Percentiles rank a stretch among this genome's conserved stretches.
Evolutionary conservation across 2,888 invertebrate species (phyloP).

Genomic region (Diogma glabrata): DNA sequence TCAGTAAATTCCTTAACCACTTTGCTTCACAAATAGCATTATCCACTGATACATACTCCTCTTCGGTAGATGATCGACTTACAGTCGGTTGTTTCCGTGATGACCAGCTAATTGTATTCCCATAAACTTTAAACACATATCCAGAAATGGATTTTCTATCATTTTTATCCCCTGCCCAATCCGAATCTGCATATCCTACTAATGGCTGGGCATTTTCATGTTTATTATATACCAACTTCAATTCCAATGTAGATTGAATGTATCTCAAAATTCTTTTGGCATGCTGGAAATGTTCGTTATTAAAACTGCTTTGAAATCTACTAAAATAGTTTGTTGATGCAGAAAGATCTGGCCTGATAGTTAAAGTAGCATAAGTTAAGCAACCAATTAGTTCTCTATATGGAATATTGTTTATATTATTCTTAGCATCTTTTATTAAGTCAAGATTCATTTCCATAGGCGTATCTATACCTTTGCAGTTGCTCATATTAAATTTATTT

Average conservation of each 20-base stretch:
- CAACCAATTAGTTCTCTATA: too few relatives aligned
- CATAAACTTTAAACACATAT: constrained; percentile 16
- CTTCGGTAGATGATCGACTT: too few relatives aligned
- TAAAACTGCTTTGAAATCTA: constrained; percentile 14
- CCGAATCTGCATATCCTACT: not conserved
- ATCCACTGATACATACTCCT: constrained; percentile 14
- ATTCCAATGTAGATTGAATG: constrained; percentile 11
- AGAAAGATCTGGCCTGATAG: constrained; percentile 15
- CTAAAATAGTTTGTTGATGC: constrained; percentile 14
- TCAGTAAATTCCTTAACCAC: constrained; percentile 12
- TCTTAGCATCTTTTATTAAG: too few relatives aligned
- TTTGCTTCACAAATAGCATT: constrained; percentile 14
- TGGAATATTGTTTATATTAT: too few relatives aligned
- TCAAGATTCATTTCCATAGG: too few relatives aligned
- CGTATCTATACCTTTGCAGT: too few relatives aligned
- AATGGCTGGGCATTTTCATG: not conserved
- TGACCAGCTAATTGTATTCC: constrained; percentile 13
- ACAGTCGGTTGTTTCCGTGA: constrained; percentile 15
- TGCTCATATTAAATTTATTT: too few relatives aligned
- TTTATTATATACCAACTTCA: constrained; percentile 5
- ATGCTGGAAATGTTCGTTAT: constrained; percentile 11
- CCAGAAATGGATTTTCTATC: constrained; percentile 17
- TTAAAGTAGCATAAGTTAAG: constrained; percentile 10
- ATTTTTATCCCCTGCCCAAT: constrained; percentile 9
- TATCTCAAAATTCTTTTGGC: constrained; percentile 14